These are phyloP conservation scores for Uria aalge DNA, from an alignment of 2,113 vertebrate species.

Conservation along the genomic window DNA sequence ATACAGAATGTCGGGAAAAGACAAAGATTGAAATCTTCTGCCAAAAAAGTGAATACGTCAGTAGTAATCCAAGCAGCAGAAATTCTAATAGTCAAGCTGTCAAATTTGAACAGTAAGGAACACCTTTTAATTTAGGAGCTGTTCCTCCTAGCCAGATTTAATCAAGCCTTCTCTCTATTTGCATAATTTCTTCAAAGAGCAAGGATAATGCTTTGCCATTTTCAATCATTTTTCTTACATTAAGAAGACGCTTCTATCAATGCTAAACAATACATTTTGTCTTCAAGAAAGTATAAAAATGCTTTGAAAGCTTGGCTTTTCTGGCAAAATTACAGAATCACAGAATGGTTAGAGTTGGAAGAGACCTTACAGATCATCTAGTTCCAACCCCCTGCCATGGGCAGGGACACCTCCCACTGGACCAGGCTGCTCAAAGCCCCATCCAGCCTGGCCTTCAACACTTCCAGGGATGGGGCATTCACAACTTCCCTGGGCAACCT, in stretches of 20 bases:
- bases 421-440: too few relatives aligned
- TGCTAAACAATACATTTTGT: neutral
- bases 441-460: too few relatives aligned
- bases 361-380: too few relatives aligned
- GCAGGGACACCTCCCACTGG: too few relatives aligned
- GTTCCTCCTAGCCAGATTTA: conserved; percentile 7
- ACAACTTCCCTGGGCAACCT: too few relatives aligned
- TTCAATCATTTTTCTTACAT: neutral
- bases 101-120: conserved; percentile 31
- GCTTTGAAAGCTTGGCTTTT: neutral
- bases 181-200: neutral
- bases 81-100: conserved; percentile 19
- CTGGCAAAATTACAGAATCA: neutral
- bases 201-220: neutral
- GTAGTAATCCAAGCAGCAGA: neutral
- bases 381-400: too few relatives aligned
- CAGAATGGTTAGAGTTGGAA: too few relatives aligned
- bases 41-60: neutral
- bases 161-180: neutral
- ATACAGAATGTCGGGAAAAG: neutral
- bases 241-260: neutral
- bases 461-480: too few relatives aligned
- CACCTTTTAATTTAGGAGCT: conserved; percentile 8
- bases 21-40: neutral
- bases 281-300: neutral